Conservation (phyloP, 2,797 vertebrate species). For the Percopsis omiscomaycus region DNA sequence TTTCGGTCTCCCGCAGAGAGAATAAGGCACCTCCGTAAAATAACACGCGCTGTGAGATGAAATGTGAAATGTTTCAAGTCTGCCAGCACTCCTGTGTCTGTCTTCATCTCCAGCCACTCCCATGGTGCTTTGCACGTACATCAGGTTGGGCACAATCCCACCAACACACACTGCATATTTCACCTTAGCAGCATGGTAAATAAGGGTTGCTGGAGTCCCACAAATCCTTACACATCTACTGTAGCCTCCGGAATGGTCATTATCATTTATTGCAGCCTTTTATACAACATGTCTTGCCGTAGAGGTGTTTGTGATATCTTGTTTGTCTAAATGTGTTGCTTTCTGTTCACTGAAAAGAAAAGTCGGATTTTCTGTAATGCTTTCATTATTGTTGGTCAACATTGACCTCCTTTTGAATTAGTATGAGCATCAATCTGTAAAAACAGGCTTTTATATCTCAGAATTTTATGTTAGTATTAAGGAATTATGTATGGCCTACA, state of each 20-base stretch:
- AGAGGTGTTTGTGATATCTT: conserved; percentile 19
- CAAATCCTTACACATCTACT: conserved; percentile 39
- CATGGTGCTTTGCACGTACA: conserved; percentile 43
- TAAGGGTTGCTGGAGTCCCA: conserved; percentile 45
- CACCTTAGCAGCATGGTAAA: conserved; percentile 52
- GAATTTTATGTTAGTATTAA: no score
- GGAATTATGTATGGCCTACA: no score
- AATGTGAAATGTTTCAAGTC: conserved; percentile 8
- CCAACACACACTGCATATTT: conserved; percentile 49
- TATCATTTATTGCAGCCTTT: conserved; percentile 51
- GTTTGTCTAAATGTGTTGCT: conserved; percentile 17
- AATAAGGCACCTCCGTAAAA: conserved; percentile 21
- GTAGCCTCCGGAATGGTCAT: conserved; percentile 23
- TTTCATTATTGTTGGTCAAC: no score
- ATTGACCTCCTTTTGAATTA: no score
- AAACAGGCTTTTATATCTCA: not conserved
- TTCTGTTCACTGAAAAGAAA: conserved; percentile 2
- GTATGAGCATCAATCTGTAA: not conserved
- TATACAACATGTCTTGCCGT: conserved; percentile 34
- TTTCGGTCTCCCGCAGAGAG: not conserved
- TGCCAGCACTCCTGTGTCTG: not conserved
- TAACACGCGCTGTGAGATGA: conserved; percentile 11
- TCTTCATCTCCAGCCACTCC: conserved; percentile 24
- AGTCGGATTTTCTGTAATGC: no score
- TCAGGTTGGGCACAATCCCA: conserved; percentile 11